phyloP scores from a whole-genome alignment of 2,888 invertebrate species.

The Exocentrus adspersus region DNA sequence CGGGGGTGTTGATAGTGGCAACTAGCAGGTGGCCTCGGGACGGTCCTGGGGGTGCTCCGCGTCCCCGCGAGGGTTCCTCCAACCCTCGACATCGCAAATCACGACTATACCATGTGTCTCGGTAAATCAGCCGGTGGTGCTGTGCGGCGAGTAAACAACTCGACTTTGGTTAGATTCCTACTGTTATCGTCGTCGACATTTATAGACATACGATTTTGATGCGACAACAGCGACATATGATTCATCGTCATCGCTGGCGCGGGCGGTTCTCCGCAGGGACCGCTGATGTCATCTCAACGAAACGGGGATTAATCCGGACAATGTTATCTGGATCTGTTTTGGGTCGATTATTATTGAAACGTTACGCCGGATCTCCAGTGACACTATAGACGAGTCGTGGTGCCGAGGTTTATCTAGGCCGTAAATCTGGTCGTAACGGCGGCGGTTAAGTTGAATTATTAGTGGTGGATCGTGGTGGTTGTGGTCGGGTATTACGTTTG shows the following conservation, averaged over 20 bases:
- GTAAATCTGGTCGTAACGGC: conserved; percentile 5
- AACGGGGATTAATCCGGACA: conserved; percentile 42
- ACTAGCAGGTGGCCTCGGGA: conserved; percentile 23
- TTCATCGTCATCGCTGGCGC: no score
- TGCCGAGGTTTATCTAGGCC: conserved; percentile 23
- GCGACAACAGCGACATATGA: no score
- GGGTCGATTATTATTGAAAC: conserved; percentile 50
- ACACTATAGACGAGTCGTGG: conserved; percentile 37
- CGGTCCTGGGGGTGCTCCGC: neutral
- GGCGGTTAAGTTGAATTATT: neutral
- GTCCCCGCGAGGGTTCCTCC: conserved; percentile 1
- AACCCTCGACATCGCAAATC: conserved; percentile 9
- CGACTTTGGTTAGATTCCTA: no score
- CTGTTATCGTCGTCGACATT: no score
- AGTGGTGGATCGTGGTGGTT: neutral
- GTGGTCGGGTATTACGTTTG: neutral
- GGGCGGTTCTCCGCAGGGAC: no score
- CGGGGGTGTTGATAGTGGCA: conserved; percentile 30
- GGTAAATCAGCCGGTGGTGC: conserved; percentile 17
- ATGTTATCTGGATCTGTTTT: conserved; percentile 51
- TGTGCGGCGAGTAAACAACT: no score
- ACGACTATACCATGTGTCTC: conserved; percentile 13
- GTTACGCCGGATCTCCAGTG: conserved; percentile 47
- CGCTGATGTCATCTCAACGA: conserved; percentile 46
- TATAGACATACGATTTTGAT: no score